These are phyloP conservation scores for Numida meleagris DNA, from an alignment of 2,113 vertebrate genomes.

Conservation along the genomic window DNA sequence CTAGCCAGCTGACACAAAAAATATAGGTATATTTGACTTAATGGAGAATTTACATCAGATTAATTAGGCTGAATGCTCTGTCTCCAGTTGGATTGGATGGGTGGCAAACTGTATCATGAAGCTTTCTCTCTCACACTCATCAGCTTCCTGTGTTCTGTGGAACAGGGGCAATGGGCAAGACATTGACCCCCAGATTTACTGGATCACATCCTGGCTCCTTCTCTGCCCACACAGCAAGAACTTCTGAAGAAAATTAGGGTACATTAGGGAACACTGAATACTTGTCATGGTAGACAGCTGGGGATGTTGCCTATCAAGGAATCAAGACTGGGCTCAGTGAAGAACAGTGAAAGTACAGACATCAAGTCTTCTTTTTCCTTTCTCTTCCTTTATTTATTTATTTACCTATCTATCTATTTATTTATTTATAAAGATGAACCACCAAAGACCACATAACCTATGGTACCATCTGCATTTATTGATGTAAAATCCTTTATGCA, in stretches of 20 bases:
- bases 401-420: not conserved
- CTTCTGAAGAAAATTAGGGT: not conserved
- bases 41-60: not conserved
- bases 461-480: not conserved
- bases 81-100: not conserved
- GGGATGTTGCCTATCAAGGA: not conserved
- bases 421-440: not conserved
- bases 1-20: not conserved
- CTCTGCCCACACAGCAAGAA: not conserved
- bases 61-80: accelerated
- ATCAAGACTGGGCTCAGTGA: not conserved
- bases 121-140: accelerated
- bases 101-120: accelerated
- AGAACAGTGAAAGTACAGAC: not conserved
- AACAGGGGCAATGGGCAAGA: accelerated
- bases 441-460: not conserved
- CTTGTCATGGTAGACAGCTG: not conserved
- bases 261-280: not conserved
- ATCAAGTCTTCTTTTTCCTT: not conserved
- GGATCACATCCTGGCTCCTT: not conserved
- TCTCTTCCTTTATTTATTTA: not conserved
- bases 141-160: accelerated
- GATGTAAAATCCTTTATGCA: not conserved
- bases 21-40: not conserved
- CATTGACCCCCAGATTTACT: too few species aligned